Evolutionary conservation across 2,113 vertebrate genomes (phyloP).

Genomic region (Nothobranchius kuhntae): DNA sequence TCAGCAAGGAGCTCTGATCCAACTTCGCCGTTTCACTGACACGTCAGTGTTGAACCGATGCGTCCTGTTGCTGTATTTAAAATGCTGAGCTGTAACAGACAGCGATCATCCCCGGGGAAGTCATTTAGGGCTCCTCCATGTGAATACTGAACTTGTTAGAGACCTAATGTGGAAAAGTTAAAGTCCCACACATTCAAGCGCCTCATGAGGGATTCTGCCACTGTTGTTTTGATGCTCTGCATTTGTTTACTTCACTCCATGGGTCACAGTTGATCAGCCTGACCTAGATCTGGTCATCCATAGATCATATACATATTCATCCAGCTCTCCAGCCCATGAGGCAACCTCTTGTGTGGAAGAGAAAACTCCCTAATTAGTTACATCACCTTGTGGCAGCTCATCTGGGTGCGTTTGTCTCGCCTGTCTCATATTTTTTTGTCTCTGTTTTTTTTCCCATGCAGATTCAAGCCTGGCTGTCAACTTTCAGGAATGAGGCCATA

Average conservation of each 20-base stretch:
- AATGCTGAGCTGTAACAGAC: slow-evolving; percentile 52
- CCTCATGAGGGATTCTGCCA: slow-evolving; percentile 48
- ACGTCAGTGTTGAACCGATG: slow-evolving; percentile 37
- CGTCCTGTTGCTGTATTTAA: slow-evolving; percentile 45
- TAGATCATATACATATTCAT: slow-evolving; percentile 69
- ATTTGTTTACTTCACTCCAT: slow-evolving; percentile 48
- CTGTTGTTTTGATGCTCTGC: slow-evolving; percentile 18
- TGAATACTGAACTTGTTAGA: slow-evolving; percentile 59
- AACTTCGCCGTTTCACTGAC: slow-evolving; percentile 1
- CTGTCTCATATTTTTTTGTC: slow-evolving; percentile 30
- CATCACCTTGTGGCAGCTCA: slow-evolving; percentile 50
- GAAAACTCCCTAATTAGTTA: slow-evolving; percentile 69
- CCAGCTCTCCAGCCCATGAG: slow-evolving; percentile 55
- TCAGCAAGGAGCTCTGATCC: slow-evolving; percentile 3
- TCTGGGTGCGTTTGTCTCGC: slow-evolving; percentile 33
- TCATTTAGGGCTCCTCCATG: slow-evolving; percentile 46
- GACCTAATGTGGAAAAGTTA: slow-evolving; percentile 47
- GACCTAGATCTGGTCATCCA: slow-evolving; percentile 66
- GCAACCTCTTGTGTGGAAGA: slow-evolving; percentile 49
- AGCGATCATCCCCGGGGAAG: slow-evolving; percentile 57
- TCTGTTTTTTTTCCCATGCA: slow-evolving; percentile 4
- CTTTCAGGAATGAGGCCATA: slow-evolving; percentile 20
- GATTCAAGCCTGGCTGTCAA: slow-evolving; percentile 1
- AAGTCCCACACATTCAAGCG: slow-evolving; percentile 38
- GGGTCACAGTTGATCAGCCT: slow-evolving; percentile 53